Evolutionary conservation across 2,113 vertebrate species (phyloP).

Genomic region (Felis chaus): DNA sequence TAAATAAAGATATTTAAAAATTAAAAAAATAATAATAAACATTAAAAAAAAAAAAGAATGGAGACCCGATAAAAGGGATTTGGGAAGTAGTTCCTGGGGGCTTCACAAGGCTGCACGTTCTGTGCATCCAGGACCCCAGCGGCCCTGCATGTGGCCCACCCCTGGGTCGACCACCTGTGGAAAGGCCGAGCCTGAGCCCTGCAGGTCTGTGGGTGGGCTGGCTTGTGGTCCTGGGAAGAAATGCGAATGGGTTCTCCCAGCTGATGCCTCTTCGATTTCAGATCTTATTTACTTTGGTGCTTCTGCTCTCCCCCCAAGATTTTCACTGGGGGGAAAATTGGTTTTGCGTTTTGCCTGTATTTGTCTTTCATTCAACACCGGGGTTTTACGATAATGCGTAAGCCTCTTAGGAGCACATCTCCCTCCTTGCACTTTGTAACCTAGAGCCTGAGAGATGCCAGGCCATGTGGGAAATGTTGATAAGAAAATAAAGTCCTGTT

Average conservation of each 20-base stretch:
- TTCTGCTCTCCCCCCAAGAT: not conserved
- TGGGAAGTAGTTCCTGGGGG: not conserved
- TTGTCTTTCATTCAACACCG: not conserved
- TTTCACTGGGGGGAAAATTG: not conserved
- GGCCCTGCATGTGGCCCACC: not conserved
- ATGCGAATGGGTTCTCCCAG: rapidly evolving
- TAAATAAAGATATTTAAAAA: too few relatives aligned
- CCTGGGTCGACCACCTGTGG: too few relatives aligned
- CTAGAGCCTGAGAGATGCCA: not conserved
- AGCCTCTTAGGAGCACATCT: not conserved
- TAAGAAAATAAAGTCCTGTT: not conserved
- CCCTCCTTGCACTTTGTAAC: not conserved
- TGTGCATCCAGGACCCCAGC: rapidly evolving
- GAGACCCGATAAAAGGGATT: not conserved
- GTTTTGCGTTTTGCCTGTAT: not conserved
- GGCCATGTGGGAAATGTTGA: not conserved
- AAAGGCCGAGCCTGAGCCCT: not conserved
- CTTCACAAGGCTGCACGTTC: not conserved
- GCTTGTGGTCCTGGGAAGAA: not conserved
- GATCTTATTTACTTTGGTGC: not conserved
- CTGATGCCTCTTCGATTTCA: not conserved
- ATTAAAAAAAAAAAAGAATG: not conserved
- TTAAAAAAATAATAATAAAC: too few relatives aligned
- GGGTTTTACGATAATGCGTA: not conserved
- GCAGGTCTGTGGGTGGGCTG: too few relatives aligned